Evolutionary conservation across 92 coral and sea anemone species (phyloP).

Genomic region (Epizoanthus stellaris): DNA sequence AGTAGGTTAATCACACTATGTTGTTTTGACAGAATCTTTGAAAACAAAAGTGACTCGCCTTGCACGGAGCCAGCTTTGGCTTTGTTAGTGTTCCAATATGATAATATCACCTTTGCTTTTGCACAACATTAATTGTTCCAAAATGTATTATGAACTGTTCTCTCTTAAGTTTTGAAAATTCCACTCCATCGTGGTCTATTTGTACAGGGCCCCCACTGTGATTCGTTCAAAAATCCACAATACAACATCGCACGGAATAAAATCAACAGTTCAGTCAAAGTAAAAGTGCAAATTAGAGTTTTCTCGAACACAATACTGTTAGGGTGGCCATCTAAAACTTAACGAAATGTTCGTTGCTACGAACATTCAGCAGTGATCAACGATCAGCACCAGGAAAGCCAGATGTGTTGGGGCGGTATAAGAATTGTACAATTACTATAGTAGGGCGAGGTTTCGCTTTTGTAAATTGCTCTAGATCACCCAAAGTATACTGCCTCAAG

Average conservation of each 20-base stretch:
- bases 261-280: constrained; percentile 7
- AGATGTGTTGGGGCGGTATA: constrained; percentile 24
- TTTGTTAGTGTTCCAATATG: constrained; percentile 30
- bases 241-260: not conserved
- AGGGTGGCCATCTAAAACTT: constrained; percentile 15
- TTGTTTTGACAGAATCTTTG: constrained; percentile 25
- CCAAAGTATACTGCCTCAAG: constrained; percentile 16
- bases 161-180: not conserved
- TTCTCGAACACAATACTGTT: not conserved
- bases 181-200: constrained; percentile 4
- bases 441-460: too few relatives aligned
- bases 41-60: not conserved
- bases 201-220: not conserved
- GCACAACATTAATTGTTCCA: not conserved
- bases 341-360: constrained; percentile 36
- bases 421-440: constrained; percentile 25
- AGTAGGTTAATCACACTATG: not conserved
- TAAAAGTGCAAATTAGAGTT: not conserved
- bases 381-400: constrained; percentile 37
- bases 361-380: constrained; percentile 38
- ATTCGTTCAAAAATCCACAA: constrained; percentile 1
- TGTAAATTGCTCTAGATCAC: not conserved
- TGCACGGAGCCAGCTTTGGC: not conserved
- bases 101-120: not conserved
- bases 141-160: not conserved